Evolutionary conservation across 2,797 vertebrate genomes (phyloP), one percentile per base, ranked within the genome.

Genomic region (Chaunax sp.): DNA sequence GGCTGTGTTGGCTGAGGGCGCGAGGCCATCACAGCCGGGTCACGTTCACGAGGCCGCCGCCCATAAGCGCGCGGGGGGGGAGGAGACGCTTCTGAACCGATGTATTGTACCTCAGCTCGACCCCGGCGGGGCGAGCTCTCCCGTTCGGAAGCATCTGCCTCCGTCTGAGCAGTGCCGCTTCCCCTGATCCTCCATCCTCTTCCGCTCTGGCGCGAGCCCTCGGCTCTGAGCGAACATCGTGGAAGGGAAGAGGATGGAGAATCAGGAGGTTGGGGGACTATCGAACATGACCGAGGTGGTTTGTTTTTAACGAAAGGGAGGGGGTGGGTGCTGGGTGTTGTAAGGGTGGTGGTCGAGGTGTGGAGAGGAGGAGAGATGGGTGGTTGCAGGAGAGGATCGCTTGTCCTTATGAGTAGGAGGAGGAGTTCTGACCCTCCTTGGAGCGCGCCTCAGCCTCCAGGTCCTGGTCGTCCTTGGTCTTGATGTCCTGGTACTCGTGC

Each of bases 341-440:
- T 58, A 20, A 51, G 75, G 74, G 58, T 55, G 69, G 46, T 72
- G 65, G 57, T 76, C 33, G 82, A 60, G 64, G 72, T 65, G 84
- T 61, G 77, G 72, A 65, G 67, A 66, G 64, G 13, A 30, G 28
- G 9, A 9, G 71, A 72, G 64, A 73, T 66, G 80, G 78, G 75
- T 15, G 63, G 55, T 55, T 77, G 60, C 20, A 43, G 64, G 53
- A 72, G 67, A 83, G 87, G 86, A 69, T 16, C 55, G 56, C 77
- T 64, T 55, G 73, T 85, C 84, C 90, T 95, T 98, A 99, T 96
- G 97, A 98, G 92, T 98, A 98, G 89, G 97, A 97, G 87, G 97
- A 98, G 88, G 98, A 98, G 95, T 98, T 98, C 94, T 98, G 96
- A 93, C 97, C 96, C 85, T 99, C 98, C 96, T 99, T 99, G 87